Evolutionary conservation across 2,797 vertebrate genomes (phyloP), one percentile per base, ranked within the genome.

Genomic region (Coranthus polyacanthus): DNA sequence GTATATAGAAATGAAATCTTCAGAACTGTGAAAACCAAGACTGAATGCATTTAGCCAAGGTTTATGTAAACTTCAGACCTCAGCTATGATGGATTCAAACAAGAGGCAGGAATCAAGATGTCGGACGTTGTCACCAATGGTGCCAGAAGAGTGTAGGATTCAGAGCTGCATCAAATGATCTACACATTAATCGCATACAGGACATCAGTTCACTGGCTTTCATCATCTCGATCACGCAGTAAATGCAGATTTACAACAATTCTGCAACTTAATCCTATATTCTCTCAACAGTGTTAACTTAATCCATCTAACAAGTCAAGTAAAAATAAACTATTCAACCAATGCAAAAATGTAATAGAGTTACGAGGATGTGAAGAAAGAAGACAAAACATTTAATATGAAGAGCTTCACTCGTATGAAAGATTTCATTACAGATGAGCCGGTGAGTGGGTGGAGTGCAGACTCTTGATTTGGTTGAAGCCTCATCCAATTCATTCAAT

Each of bases 401-500:
- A 69, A 44, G 67, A 42, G 21, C 42, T 32, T 54, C 3, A 67
- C 18, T 59, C 12, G 43, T 53, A 49, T 17, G 46, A 69, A 43
- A 44, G 45, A 72, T 80, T 50, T 69, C 47, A 61, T 86, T 78
- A 67, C 55, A 60, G 66, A 71, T 38, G 46, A 79, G 46, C 3
- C 17, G 47, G 36, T 36, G 64, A 46, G 79, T 50, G 71, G 56
- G 59, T 15, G 65, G 12, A 51, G 56, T 52, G 42, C 2, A 32
- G 62, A 64, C 49, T 78, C 38, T 38, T 17, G 13, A 26, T 32
- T 49, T 49, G 47, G 22, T 57, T 67, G 54, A 55, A 81, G 62
- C 50, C 51, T 75, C 18, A 69, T 87, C 68, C 44, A 63, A 72
- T 84, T 80, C 44, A 81, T 68, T 78, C 64, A 83, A 88, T 91